Evolutionary conservation across 2,797 vertebrate species (phyloP).

Genomic region (Microchirus variegatus): DNA sequence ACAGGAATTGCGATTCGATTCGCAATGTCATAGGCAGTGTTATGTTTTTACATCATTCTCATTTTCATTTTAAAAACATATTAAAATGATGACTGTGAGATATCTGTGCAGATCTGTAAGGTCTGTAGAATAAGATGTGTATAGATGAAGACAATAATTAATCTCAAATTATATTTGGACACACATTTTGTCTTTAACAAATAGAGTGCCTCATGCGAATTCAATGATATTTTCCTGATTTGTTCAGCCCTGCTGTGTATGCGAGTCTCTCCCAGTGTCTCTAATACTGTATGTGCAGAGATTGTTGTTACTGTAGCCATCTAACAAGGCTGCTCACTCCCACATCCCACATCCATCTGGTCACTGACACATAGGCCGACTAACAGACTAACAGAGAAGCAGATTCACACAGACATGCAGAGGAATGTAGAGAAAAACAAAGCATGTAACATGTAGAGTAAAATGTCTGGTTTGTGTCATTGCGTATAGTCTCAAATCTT

Average conservation of each 20-base stretch:
- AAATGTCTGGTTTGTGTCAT: neutral
- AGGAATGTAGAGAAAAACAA: constrained; percentile 11
- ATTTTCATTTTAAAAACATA: neutral
- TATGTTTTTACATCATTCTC: constrained; percentile 5
- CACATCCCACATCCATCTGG: constrained; percentile 78
- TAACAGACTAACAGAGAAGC: constrained; percentile 17
- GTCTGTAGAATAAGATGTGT: constrained; percentile 12
- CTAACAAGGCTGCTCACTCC: constrained; percentile 52
- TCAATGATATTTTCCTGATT: no score
- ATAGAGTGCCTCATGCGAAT: no score
- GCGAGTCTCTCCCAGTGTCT: constrained; percentile 38
- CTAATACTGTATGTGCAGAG: constrained; percentile 15
- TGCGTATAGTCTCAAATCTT: no score
- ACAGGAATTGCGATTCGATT: no score
- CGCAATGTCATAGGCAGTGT: no score
- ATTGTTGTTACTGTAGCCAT: constrained; percentile 48
- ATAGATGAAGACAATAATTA: no score
- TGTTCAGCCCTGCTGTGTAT: constrained; percentile 23
- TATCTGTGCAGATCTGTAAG: neutral
- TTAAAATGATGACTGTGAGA: no score
- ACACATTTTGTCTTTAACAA: no score
- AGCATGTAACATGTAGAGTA: neutral
- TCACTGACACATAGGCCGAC: constrained; percentile 23
- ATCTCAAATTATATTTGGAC: no score
- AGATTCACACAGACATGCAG: constrained; percentile 23